These are phyloP conservation scores for Ellobius talpinus DNA, from an alignment of 2,113 vertebrate genomes.

Conservation along the genomic window DNA sequence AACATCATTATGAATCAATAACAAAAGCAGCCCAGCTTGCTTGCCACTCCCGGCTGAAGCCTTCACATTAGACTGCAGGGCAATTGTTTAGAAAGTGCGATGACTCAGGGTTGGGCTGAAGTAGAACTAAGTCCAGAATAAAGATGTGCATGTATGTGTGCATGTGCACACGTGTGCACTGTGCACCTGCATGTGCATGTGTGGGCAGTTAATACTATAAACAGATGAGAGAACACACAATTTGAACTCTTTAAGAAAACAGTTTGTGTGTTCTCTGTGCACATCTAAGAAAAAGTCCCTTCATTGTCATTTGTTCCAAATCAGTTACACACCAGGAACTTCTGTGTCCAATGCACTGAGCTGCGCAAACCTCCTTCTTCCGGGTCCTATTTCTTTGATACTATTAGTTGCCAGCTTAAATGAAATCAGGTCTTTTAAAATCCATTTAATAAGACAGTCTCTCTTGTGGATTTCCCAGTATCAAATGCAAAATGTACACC, in stretches of 20 bases:
- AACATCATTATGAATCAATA: background rate
- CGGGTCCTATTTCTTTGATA: background rate
- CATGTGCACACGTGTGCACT: background rate
- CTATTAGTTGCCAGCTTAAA: background rate
- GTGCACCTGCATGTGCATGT: background rate
- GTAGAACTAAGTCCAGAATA: conserved; percentile 49
- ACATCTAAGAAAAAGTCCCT: background rate
- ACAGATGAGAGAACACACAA: background rate
- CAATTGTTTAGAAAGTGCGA: conserved; percentile 40
- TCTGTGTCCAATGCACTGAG: background rate
- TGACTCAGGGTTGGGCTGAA: conserved; percentile 46
- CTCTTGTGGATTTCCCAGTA: background rate
- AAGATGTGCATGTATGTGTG: background rate
- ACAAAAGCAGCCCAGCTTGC: background rate
- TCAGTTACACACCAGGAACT: background rate
- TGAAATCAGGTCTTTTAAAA: conserved; percentile 51
- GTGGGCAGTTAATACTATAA: conserved; percentile 3
- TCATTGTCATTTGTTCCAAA: background rate
- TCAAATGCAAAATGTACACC: conserved; percentile 14
- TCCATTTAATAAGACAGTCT: conserved; percentile 15
- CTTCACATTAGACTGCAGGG: background rate
- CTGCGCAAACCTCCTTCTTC: background rate
- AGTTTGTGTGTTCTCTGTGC: background rate
- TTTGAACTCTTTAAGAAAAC: background rate
- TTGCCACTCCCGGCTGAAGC: background rate